A percentile compares a stretch with the other conserved stretches of the same genome.
phyloP scores from a whole-genome alignment of 1,140 invertebrate species.

The Doryteuthis pealeii region DNA sequence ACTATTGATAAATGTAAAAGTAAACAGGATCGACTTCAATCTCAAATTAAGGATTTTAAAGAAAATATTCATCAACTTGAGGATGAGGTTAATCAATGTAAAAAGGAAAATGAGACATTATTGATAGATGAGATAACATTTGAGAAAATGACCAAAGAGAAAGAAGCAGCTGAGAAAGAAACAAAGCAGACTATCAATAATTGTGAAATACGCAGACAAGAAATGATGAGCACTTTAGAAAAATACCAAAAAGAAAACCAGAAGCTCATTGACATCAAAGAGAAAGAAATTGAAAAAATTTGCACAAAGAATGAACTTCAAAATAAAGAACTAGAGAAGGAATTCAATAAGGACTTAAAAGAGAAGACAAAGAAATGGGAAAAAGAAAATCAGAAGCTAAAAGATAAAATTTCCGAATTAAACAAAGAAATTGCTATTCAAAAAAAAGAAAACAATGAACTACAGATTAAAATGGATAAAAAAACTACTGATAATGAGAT shows the following conservation, averaged over 20 bases:
- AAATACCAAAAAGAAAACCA: slow-evolving; percentile 42
- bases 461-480: no score
- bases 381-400: neutral
- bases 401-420: neutral
- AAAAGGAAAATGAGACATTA: neutral
- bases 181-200: slow-evolving; percentile 28
- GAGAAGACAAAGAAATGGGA: neutral
- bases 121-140: neutral
- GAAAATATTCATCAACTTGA: neutral
- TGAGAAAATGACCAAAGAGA: slow-evolving; percentile 21
- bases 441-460: no score
- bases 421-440: neutral
- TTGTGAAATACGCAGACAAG: slow-evolving; percentile 35
- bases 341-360: neutral
- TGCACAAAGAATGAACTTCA: slow-evolving; percentile 15
- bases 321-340: neutral
- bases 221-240: slow-evolving; percentile 41
- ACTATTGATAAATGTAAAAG: neutral
- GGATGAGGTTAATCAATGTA: neutral
- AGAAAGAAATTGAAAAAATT: slow-evolving; percentile 31
- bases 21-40: neutral
- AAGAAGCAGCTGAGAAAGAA: slow-evolving; percentile 28
- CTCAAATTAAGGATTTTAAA: neutral
- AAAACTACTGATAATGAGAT: no score
- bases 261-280: slow-evolving; percentile 33